These are phyloP conservation scores for Samia ricini DNA, from an alignment of 1,140 invertebrate genomes.

Conservation along the genomic window DNA sequence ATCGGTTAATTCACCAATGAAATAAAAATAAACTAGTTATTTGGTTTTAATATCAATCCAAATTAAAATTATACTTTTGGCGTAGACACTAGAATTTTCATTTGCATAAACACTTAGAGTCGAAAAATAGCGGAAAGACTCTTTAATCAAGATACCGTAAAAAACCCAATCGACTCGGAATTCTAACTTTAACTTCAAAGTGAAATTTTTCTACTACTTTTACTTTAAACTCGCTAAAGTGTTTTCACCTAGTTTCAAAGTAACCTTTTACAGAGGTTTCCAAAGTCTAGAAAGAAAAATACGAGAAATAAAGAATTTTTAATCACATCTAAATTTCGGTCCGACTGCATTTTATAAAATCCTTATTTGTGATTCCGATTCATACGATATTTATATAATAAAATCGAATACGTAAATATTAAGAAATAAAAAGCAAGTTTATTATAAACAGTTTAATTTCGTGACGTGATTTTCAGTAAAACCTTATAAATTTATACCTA, in stretches of 20 bases:
- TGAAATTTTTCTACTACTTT: conserved; percentile 36
- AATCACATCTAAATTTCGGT: background rate
- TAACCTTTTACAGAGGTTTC: conserved; percentile 17
- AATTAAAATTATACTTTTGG: background rate
- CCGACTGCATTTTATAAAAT: background rate
- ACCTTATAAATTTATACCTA: too few species aligned
- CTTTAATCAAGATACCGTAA: conserved; percentile 41
- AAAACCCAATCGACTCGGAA: conserved; percentile 44
- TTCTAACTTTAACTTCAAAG: conserved; percentile 48
- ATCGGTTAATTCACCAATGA: too few species aligned
- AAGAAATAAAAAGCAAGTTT: too few species aligned
- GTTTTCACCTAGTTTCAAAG: conserved; percentile 28
- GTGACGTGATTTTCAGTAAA: too few species aligned
- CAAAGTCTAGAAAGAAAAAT: conserved; percentile 12
- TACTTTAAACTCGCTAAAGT: conserved; percentile 35
- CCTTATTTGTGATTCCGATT: background rate
- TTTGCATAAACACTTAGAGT: conserved; percentile 37
- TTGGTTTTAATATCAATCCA: background rate
- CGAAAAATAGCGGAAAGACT: conserved; percentile 42
- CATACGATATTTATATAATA: background rate
- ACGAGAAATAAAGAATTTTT: background rate
- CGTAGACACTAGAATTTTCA: conserved; percentile 20
- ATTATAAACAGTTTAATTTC: too few species aligned
- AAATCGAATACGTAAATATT: too few species aligned
- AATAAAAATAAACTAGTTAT: too few species aligned